Base-by-base conservation (phyloP, 2,797 vertebrate species). In the Poecilia wingei region DNA sequence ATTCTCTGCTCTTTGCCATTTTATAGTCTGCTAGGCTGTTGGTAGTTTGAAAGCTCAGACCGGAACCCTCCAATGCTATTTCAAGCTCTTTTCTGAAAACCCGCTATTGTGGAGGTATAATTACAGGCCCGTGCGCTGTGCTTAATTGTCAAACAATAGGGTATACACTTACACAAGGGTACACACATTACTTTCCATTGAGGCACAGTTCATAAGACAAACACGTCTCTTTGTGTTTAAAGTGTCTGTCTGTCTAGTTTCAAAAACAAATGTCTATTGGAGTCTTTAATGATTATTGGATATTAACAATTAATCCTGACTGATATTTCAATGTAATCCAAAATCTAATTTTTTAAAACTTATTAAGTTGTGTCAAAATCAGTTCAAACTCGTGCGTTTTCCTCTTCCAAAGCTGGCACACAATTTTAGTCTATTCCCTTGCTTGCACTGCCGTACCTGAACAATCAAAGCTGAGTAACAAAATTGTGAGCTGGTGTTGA, bases 81-180 rank as follows among this genome's bases (percentile, higher is more conserved):
- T 95, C 87, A 84, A 94, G 94, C 87, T 47, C 89, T 89, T 90
- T 90, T 92, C 93, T 95, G 92, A 95, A 95, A 92, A 96, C 94
- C 94, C 85, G 80, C 94, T 93, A 94, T 95, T 95, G 94, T 94
- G 92, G 93, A 94, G 92, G 81, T 96, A 91, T 96, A 96, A 96
- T 96, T 96, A 96, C 92, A 95, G 94, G 92, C 93, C 93, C 91
- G 86, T 94, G 94, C 74, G 85, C 92, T 94, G 92, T 89, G 94
- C 94, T 96, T 96, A 96, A 96, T 96, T 96, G 93, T 93, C 92
- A 96, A 96, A 96, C 95, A 96, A 96, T 96, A 94, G 94, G 94
- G 95, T 95, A 87, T 94, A 92, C 94, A 96, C 94, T 94, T 94
- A 95, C 91, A 94, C 90, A 87, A 94, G 91, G 89, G 92, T 92